Conservation (phyloP, 1,140 invertebrate species). For the Caenorhabditis inopinata region DNA sequence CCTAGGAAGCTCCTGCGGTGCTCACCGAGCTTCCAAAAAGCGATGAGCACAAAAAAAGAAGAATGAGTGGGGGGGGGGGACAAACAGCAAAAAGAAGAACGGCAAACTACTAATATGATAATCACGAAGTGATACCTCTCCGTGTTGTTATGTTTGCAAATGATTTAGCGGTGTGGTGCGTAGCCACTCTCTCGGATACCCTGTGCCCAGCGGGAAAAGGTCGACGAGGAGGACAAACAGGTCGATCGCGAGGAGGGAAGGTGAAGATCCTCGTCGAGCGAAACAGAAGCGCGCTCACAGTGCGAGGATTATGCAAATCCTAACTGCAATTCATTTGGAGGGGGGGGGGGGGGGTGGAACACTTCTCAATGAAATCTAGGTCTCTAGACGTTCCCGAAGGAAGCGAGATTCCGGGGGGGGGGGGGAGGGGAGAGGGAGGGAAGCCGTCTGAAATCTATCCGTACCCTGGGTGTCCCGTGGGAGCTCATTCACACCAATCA, state of each 20-base stretch:
- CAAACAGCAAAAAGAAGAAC: conserved; percentile 11
- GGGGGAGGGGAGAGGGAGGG: background rate
- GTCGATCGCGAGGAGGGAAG: background rate
- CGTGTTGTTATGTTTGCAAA: conserved; percentile 29
- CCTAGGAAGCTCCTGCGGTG: too few species aligned
- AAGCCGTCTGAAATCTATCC: background rate
- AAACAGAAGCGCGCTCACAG: too few species aligned
- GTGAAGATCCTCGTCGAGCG: background rate
- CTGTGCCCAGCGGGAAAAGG: conserved; percentile 5
- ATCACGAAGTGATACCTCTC: conserved; percentile 23
- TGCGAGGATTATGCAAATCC: conserved; percentile 17
- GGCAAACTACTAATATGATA: conserved; percentile 33
- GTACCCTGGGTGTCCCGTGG: background rate
- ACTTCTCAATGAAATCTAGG: background rate
- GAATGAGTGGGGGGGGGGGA: too few species aligned
- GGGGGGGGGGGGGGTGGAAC: background rate
- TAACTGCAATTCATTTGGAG: background rate
- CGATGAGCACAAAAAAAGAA: too few species aligned
- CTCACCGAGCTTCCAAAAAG: too few species aligned
- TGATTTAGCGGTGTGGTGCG: conserved; percentile 20
- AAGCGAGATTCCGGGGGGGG: background rate
- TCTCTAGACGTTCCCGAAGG: too few species aligned
- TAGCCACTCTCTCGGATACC: conserved; percentile 5
- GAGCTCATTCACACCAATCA: conserved; percentile 28
- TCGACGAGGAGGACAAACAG: conserved; percentile 19